Evolutionary conservation across 2,888 invertebrate genomes (phyloP).

Genomic region (Netelia melanura): DNA sequence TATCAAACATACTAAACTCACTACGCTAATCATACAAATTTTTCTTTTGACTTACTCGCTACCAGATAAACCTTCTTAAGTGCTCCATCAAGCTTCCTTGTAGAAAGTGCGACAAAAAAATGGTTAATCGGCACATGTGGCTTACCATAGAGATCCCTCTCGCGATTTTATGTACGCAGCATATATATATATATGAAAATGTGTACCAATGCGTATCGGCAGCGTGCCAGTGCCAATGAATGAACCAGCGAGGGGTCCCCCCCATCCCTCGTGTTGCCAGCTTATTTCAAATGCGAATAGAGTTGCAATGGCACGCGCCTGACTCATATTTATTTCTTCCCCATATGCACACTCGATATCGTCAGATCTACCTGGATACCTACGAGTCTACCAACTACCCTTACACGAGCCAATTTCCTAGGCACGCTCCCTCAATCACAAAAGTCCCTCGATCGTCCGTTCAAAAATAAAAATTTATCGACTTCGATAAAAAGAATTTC

Average conservation of each 20-base stretch:
- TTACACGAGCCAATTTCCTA: too few relatives aligned
- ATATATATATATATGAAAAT: constrained; percentile 59
- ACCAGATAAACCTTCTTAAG: neutral
- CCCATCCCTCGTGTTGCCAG: constrained; percentile 38
- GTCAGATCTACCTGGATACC: constrained; percentile 10
- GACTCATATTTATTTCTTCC: constrained; percentile 32
- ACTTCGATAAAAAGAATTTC: too few relatives aligned
- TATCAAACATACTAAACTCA: too few relatives aligned
- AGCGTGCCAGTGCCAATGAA: constrained; percentile 22
- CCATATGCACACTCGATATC: neutral
- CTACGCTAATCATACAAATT: too few relatives aligned
- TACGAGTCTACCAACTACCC: neutral
- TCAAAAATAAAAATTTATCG: too few relatives aligned
- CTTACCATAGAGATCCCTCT: constrained; percentile 6
- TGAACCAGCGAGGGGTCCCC: neutral
- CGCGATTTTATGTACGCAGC: constrained; percentile 36
- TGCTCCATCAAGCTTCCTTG: neutral
- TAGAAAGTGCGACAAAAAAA: neutral
- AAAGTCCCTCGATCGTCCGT: too few relatives aligned
- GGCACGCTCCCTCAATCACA: too few relatives aligned
- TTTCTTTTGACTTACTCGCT: too few relatives aligned
- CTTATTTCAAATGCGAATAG: constrained; percentile 42
- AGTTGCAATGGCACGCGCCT: constrained; percentile 56
- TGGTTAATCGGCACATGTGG: constrained; percentile 5
- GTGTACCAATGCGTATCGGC: constrained; percentile 17